phyloP scores from a whole-genome alignment of 2,888 invertebrate species.

The Athalia cordata region DNA sequence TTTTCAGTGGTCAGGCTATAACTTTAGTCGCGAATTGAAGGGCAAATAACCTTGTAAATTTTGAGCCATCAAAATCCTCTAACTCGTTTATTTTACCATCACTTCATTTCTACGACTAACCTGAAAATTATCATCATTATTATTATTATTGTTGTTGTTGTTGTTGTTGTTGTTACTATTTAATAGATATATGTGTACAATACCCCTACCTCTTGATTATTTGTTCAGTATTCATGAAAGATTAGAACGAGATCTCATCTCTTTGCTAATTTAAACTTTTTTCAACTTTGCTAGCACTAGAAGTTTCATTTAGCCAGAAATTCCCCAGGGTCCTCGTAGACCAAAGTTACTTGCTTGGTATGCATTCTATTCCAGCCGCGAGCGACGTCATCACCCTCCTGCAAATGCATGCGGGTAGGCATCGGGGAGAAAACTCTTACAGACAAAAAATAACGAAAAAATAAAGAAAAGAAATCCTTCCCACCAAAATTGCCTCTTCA shows the following conservation, averaged over 20 bases:
- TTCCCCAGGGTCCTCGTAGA: constrained; percentile 32
- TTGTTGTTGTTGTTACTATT: neutral
- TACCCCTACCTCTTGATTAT: constrained; percentile 20
- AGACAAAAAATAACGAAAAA: neutral
- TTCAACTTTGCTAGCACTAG: constrained; percentile 30
- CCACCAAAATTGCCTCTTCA: neutral
- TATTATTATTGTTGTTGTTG: too few species aligned
- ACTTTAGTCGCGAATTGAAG: neutral
- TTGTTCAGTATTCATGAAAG: constrained; percentile 36
- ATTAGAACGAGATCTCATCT: constrained; percentile 30
- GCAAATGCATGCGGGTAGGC: constrained; percentile 26
- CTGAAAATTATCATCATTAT: too few species aligned
- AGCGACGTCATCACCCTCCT: constrained; percentile 27
- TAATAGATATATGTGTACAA: constrained; percentile 10
- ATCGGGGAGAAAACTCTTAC: neutral
- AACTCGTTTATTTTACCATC: neutral
- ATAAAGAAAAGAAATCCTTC: neutral
- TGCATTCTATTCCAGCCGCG: constrained; percentile 42
- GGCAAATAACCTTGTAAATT: neutral
- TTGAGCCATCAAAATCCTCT: neutral
- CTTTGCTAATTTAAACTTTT: constrained; percentile 39
- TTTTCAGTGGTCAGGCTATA: neutral
- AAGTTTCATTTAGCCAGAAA: constrained; percentile 42
- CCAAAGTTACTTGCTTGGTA: constrained; percentile 38
- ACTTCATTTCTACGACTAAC: neutral